Conservation (phyloP, 2,888 invertebrate species). For the Protophormia terraenovae region DNA sequence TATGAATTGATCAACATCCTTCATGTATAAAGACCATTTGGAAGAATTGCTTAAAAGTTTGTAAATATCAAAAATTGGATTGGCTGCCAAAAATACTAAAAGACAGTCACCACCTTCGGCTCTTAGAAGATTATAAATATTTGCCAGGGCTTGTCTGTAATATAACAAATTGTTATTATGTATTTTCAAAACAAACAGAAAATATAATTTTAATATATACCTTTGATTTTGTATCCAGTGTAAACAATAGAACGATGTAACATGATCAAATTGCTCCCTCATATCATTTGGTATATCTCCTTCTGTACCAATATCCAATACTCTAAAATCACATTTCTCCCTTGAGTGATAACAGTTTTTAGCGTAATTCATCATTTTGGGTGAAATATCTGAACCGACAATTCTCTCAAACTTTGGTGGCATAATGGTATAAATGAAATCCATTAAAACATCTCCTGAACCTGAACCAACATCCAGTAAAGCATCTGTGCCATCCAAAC, state of each 20-base stretch:
- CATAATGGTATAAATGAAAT: slow-evolving; percentile 85
- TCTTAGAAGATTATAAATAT: slow-evolving; percentile 64
- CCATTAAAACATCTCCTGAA: slow-evolving; percentile 86
- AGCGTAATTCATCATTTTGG: slow-evolving; percentile 87
- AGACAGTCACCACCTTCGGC: slow-evolving; percentile 67
- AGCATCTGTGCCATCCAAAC: slow-evolving; percentile 81
- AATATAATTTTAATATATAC: no score
- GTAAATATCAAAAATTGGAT: slow-evolving; percentile 66
- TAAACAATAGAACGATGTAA: slow-evolving; percentile 89
- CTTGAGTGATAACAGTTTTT: slow-evolving; percentile 82
- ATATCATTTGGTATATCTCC: slow-evolving; percentile 81
- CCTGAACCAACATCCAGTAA: slow-evolving; percentile 89
- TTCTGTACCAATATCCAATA: slow-evolving; percentile 82
- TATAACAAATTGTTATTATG: neutral
- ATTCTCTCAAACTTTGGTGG: slow-evolving; percentile 83
- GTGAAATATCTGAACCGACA: slow-evolving; percentile 87
- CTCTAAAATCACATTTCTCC: slow-evolving; percentile 78
- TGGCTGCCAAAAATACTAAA: slow-evolving; percentile 66
- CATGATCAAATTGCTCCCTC: slow-evolving; percentile 84
- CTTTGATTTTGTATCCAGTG: slow-evolving; percentile 89
- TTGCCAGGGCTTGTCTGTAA: slow-evolving; percentile 66
- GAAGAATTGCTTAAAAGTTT: slow-evolving; percentile 47
- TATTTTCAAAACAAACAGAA: neutral
- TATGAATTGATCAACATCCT: slow-evolving; percentile 64
- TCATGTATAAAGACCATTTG: slow-evolving; percentile 68